Conservation (phyloP, 2,888 invertebrate genomes). For the Diarsia dahlii region DNA sequence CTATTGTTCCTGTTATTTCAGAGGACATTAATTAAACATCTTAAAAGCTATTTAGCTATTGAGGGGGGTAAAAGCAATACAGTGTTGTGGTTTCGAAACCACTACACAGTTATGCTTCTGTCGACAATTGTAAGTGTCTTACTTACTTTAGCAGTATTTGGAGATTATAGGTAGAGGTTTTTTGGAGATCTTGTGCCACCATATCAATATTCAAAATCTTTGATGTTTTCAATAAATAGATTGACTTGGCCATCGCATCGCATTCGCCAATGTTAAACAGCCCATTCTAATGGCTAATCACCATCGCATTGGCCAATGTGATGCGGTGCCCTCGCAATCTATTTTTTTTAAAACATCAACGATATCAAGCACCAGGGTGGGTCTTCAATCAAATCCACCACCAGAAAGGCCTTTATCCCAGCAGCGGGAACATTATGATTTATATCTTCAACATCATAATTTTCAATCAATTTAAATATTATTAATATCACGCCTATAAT, state of each 20-base stretch:
- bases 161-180: not conserved
- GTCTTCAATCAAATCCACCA: not conserved
- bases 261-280: too few relatives aligned
- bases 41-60: not conserved
- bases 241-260: too few relatives aligned
- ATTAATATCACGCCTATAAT: too few relatives aligned
- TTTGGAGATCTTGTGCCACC: not conserved
- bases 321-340: too few relatives aligned
- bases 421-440: not conserved
- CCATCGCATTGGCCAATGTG: too few relatives aligned
- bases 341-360: too few relatives aligned
- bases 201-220: too few relatives aligned
- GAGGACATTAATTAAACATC: not conserved
- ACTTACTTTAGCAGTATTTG: not conserved
- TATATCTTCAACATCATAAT: too few relatives aligned
- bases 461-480: too few relatives aligned
- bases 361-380: too few relatives aligned
- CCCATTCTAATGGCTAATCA: too few relatives aligned
- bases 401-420: not conserved
- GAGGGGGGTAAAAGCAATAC: not conserved
- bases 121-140: not conserved
- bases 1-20: not conserved
- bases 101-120: slow-evolving; percentile 23
- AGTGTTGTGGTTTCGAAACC: not conserved
- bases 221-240: too few relatives aligned